Percentiles rank a stretch among this genome's conserved stretches.
Conservation (phyloP, 2,113 vertebrate species). For the Crypturellus undulatus region DNA sequence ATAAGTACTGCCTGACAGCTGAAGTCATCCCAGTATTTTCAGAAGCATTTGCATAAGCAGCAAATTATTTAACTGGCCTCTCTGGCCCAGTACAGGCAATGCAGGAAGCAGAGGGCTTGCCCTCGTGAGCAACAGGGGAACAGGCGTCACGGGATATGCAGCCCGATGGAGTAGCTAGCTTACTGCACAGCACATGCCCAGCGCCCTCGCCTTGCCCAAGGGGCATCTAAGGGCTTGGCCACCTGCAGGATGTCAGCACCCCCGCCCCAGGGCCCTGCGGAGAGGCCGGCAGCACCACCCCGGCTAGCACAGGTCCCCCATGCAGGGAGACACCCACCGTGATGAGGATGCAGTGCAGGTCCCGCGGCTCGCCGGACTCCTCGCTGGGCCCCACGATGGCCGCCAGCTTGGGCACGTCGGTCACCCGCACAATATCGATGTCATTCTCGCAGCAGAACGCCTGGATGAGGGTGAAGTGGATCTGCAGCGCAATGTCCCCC, state of each 20-base stretch:
- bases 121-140: background rate
- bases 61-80: background rate
- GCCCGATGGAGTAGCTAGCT: background rate
- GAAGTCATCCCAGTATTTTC: background rate
- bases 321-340: conserved; percentile 81
- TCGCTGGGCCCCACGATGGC: conserved; percentile 86
- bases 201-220: background rate
- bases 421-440: conserved; percentile 95
- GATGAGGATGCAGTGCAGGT: conserved; percentile 96
- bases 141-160: background rate
- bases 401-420: conserved; percentile 87
- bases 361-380: conserved; percentile 86
- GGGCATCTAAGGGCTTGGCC: fast-evolving
- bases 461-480: conserved; percentile 98
- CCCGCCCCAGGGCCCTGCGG: background rate
- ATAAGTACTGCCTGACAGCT: background rate
- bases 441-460: conserved; percentile 98
- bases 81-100: background rate
- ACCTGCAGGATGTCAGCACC: fast-evolving
- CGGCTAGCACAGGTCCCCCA: fast-evolving
- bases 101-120: background rate
- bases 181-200: fast-evolving
- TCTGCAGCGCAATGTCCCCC: conserved; percentile 95
- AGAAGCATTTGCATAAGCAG: background rate
- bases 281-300: fast-evolving